Evolutionary conservation across 2,797 vertebrate species (phyloP).

Genomic region (Avahi laniger): DNA sequence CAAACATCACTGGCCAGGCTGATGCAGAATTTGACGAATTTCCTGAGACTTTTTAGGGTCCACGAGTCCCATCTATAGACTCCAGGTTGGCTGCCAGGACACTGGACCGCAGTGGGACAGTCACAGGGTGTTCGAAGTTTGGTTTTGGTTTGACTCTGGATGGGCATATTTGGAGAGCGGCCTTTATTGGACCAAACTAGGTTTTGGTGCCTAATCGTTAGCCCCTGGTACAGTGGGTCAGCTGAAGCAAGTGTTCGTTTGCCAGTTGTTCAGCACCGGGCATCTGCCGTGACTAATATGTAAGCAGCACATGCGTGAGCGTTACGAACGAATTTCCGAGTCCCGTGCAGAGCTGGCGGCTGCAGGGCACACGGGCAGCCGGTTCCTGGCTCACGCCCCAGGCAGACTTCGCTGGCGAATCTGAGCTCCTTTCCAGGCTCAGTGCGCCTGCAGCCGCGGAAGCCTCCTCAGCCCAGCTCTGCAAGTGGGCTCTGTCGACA

Average conservation of each 20-base stretch:
- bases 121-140: not conserved
- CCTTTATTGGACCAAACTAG: not conserved
- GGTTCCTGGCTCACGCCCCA: not conserved
- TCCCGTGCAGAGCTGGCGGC: not conserved
- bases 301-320: not conserved
- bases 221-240: not conserved
- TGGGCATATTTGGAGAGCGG: not conserved
- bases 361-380: accelerated
- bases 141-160: not conserved
- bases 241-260: not conserved
- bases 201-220: not conserved
- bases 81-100: not conserved
- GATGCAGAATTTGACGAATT: not conserved
- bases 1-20: not conserved
- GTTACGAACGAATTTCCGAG: not conserved
- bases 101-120: not conserved
- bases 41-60: not conserved
- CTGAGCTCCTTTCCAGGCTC: not conserved
- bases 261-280: not conserved
- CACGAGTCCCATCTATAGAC: not conserved
- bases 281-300: not conserved
- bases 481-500: not conserved
- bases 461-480: not conserved
- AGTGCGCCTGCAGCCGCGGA: not conserved
- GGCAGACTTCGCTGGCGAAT: not conserved